phyloP scores from a whole-genome alignment of 2,888 invertebrate genomes.

The Reticulitermes lucifugus region DNA sequence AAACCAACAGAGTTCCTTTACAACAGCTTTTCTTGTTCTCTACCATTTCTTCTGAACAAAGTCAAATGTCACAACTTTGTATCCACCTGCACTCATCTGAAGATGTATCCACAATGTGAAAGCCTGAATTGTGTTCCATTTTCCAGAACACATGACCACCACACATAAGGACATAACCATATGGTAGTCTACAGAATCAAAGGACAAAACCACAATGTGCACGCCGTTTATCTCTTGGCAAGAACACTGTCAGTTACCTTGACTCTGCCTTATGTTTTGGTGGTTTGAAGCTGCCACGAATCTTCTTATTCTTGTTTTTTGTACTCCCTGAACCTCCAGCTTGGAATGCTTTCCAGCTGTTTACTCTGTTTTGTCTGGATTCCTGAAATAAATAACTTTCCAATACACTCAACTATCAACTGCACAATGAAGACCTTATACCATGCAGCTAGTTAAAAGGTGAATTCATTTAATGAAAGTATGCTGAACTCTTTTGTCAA shows the following conservation, averaged over 20 bases:
- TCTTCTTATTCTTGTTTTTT: conserved; percentile 84
- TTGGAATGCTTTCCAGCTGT: conserved; percentile 94
- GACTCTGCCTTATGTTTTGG: conserved; percentile 95
- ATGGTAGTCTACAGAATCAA: conserved; percentile 25
- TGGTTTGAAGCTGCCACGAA: conserved; percentile 83
- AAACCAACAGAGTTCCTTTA: not conserved
- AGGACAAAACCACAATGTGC: conserved; percentile 13
- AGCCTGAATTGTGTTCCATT: not conserved
- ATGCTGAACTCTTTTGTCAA: no score
- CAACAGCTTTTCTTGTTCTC: not conserved
- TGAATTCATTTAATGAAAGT: no score
- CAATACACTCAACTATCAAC: no score
- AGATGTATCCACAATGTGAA: not conserved
- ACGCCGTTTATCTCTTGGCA: not conserved
- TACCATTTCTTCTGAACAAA: not conserved
- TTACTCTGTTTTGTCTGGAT: conserved; percentile 90
- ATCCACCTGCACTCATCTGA: not conserved
- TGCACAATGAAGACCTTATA: no score
- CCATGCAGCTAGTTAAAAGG: no score
- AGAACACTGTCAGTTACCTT: conserved; percentile 70
- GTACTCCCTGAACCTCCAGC: conserved; percentile 68
- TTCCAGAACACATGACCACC: not conserved
- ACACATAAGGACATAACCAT: not conserved
- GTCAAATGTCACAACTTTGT: not conserved
- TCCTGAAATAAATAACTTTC: conserved; percentile 69